These are phyloP conservation scores for Lypha dubia DNA, from an alignment of 2,888 invertebrate species.

Conservation along the genomic window DNA sequence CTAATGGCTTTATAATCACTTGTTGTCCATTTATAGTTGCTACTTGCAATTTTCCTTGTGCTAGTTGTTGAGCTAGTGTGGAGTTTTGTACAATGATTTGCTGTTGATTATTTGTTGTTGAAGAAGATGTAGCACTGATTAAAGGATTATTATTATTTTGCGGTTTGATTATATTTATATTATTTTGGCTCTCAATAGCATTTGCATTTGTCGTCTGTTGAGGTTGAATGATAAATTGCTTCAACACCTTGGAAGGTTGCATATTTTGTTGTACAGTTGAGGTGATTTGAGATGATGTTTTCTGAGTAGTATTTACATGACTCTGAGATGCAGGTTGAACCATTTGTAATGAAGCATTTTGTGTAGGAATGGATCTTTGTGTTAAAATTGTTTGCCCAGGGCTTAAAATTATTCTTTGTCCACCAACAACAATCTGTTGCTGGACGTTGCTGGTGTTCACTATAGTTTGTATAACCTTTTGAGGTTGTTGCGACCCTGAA, in stretches of 20 bases:
- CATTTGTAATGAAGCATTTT: conserved; percentile 78
- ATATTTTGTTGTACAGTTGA: conserved; percentile 74
- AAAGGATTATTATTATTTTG: conserved; percentile 75
- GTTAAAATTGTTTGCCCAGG: conserved; percentile 83
- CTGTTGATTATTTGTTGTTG: conserved; percentile 81
- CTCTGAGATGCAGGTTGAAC: conserved; percentile 67
- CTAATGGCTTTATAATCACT: conserved; percentile 90
- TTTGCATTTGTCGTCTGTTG: conserved; percentile 70
- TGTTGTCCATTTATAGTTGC: conserved; percentile 94
- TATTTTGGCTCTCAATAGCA: conserved; percentile 80
- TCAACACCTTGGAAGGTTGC: conserved; percentile 76
- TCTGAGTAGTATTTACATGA: conserved; percentile 74
- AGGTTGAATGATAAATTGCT: conserved; percentile 79
- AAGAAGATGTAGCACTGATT: conserved; percentile 54
- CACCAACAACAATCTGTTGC: conserved; percentile 83
- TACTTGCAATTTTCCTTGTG: conserved; percentile 91
- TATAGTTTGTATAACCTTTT: conserved; percentile 83
- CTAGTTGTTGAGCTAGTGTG: conserved; percentile 90
- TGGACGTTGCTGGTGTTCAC: conserved; percentile 83
- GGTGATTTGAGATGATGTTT: conserved; percentile 69
- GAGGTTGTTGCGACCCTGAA: conserved; percentile 77
- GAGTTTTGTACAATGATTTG: conserved; percentile 92
- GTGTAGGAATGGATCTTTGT: conserved; percentile 80
- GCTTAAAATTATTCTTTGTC: conserved; percentile 82
- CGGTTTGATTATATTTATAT: conserved; percentile 64